phyloP scores from a whole-genome alignment of 2,113 vertebrate species.

The human (Homo sapiens) region DNA sequence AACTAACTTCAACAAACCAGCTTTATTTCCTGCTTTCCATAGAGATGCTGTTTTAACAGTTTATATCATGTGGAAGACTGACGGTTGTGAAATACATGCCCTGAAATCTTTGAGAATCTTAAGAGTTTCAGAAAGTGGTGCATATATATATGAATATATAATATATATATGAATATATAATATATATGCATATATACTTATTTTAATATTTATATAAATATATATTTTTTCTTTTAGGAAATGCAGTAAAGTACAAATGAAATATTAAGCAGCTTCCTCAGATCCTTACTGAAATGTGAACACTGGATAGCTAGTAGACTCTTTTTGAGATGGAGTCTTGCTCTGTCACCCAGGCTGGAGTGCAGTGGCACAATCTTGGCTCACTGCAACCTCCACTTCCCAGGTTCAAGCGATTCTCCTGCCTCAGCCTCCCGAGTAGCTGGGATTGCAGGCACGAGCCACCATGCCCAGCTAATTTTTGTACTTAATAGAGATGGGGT shows the following conservation, averaged over 20 bases:
- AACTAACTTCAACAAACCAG: not conserved
- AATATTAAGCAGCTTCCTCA: not conserved
- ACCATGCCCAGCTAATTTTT: no score
- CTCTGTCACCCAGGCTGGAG: no score
- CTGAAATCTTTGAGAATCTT: not conserved
- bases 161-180: no score
- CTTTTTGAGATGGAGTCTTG: no score
- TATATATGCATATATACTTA: no score
- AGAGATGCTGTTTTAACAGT: slow-evolving; percentile 1
- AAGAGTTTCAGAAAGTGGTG: slow-evolving; percentile 1
- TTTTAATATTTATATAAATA: no score
- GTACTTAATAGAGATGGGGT: no score
- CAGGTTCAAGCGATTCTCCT: no score
- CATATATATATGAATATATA: not conserved
- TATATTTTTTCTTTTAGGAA: not conserved
- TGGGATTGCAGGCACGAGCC: no score
- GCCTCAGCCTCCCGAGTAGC: no score
- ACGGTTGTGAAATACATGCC: not conserved
- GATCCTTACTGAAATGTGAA: not conserved
- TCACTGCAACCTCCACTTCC: no score
- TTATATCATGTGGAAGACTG: not conserved
- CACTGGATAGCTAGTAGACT: not conserved
- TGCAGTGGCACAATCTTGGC: no score
- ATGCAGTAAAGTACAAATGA: not conserved
- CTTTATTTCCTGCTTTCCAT: not conserved